phyloP scores from a whole-genome alignment of 2,113 vertebrate genomes.

The Ophiodon elongatus region DNA sequence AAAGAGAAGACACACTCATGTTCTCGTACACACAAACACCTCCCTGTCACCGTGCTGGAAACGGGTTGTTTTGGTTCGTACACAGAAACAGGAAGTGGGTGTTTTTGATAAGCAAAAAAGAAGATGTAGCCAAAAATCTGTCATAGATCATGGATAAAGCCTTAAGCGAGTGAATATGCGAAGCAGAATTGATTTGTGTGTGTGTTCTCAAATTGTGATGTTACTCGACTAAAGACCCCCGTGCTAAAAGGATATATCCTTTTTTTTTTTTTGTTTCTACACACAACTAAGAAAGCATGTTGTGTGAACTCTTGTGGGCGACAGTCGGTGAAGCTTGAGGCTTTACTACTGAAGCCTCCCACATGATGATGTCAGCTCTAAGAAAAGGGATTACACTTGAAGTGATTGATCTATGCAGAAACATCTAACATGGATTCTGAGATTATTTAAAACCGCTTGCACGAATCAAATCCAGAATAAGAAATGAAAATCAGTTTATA shows the following conservation, averaged over 20 bases:
- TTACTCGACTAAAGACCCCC: not conserved
- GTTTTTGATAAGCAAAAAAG: not conserved
- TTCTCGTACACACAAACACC: not conserved
- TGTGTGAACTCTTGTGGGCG: slow-evolving; percentile 8
- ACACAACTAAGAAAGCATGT: not conserved
- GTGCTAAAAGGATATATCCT: not conserved
- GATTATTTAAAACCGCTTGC: not conserved
- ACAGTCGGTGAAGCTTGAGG: not conserved
- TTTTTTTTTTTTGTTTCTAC: too few relatives aligned
- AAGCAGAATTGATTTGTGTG: not conserved
- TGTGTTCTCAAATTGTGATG: not conserved
- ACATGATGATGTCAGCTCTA: not conserved
- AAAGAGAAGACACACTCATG: not conserved
- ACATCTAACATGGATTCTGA: not conserved
- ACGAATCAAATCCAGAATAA: not conserved
- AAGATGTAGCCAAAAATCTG: not conserved
- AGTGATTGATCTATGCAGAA: not conserved
- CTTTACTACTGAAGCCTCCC: slow-evolving; percentile 16
- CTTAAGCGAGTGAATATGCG: not conserved
- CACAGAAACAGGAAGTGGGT: slow-evolving; percentile 13
- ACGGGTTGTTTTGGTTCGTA: not conserved
- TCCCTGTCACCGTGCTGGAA: not conserved
- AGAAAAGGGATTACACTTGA: not conserved
- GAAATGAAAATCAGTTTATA: not conserved
- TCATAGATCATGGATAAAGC: not conserved